These are phyloP conservation scores for Coreius guichenoti DNA, from an alignment of 2,797 vertebrate species.

Conservation along the genomic window DNA sequence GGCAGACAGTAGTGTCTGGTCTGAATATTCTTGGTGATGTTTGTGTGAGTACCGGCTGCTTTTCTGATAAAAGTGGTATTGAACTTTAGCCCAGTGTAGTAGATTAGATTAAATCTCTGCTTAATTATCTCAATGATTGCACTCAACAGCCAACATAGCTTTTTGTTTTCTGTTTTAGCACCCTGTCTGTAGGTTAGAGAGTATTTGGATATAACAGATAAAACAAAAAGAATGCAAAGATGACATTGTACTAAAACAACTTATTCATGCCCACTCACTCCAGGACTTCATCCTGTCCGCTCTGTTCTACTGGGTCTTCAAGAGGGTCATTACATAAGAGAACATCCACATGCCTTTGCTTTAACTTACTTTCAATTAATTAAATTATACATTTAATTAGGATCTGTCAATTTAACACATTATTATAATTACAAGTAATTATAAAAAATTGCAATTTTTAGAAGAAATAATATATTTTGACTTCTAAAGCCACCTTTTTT, in stretches of 20 bases:
- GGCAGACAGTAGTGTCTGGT: neutral
- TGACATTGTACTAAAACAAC: conserved; percentile 10
- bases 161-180: conserved; percentile 1
- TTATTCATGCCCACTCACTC: neutral
- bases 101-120: conserved; percentile 61
- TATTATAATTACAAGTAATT: neutral
- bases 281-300: neutral
- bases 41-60: neutral
- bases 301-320: neutral
- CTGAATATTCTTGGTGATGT: conserved; percentile 17
- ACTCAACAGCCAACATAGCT: conserved; percentile 29
- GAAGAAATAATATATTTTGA: neutral
- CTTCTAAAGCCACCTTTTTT: neutral
- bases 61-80: conserved; percentile 53
- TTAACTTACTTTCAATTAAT: neutral
- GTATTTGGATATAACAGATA: neutral
- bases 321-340: neutral
- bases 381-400: neutral
- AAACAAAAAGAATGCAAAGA: conserved; percentile 22
- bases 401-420: neutral
- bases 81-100: conserved; percentile 51
- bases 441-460: neutral
- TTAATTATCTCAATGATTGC: conserved; percentile 64
- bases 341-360: neutral
- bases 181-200: neutral